Conservation (phyloP, 2,797 vertebrate species). For the Peromyscus eremicus region DNA sequence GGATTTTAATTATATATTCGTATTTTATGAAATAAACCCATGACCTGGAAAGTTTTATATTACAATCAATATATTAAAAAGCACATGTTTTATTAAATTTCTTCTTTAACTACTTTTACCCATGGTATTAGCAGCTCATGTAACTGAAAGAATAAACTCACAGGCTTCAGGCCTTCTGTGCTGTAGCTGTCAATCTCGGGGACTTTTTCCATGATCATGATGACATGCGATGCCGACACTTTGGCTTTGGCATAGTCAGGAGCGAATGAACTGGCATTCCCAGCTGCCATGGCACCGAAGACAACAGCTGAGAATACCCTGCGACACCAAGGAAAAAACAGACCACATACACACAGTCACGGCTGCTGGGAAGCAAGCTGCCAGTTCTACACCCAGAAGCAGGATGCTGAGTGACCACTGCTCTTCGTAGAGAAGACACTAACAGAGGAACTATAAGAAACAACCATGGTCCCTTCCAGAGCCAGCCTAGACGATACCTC, state of each 20-base stretch:
- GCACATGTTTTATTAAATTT: conserved; percentile 22
- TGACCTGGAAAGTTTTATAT: conserved; percentile 18
- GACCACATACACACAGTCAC: fast-evolving
- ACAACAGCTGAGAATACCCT: conserved; percentile 96
- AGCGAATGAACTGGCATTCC: conserved; percentile 95
- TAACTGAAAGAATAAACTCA: conserved; percentile 83
- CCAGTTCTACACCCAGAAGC: not conserved
- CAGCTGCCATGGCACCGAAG: conserved; percentile 96
- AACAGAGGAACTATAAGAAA: not conserved
- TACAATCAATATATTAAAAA: not conserved
- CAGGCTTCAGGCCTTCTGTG: conserved; percentile 90
- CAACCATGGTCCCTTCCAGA: not conserved
- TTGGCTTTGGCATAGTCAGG: conserved; percentile 98
- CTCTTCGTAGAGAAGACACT: too few species aligned
- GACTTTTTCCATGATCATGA: conserved; percentile 90
- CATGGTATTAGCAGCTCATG: not conserved
- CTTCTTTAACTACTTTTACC: not conserved
- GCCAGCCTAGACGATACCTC: not conserved
- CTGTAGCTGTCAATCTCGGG: conserved; percentile 94
- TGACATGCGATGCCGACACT: conserved; percentile 93
- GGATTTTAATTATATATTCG: not conserved
- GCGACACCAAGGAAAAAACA: conserved; percentile 12
- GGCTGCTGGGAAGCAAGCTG: not conserved
- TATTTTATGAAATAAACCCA: conserved; percentile 48
- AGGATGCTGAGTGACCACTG: not conserved